Evolutionary conservation across 2,888 invertebrate species (phyloP), one percentile per base, ranked within the genome.

Genomic region (Metalampra italica): DNA sequence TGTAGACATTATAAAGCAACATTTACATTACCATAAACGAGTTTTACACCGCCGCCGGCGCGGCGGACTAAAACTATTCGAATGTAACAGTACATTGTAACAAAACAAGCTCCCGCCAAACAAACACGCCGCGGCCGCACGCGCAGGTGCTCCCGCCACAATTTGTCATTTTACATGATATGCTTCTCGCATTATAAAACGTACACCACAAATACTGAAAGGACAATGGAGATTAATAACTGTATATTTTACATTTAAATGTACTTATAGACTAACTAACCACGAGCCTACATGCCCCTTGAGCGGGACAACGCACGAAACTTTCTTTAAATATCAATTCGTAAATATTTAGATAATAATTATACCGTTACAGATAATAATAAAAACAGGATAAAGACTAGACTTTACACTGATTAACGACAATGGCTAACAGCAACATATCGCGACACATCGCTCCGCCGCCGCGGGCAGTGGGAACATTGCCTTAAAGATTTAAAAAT

Each of bases 1-100:
- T 82, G 82, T 90, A 89, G 85, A 90, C 87, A 87, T 87, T 80
- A 88, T 89, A 88, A 90, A 90, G 90, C 90, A 89, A 90, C 90
- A 90, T 89, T 88, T 85, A 88, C 83, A 86, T 85, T 85, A 85
- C 75, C 79, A 82, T 84, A 86, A 84, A 85, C 77, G 76, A 82
- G 83, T 84, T 79, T 75, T 62, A 71, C 71, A 68, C 77, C 79
- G 75, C 62, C 78, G 75, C 72, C 51, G 54, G 54, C 48, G 67
- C 71, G 72, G 65, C 75, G 68, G 74, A 68, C 77, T 72, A 77
- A 75, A 81, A 79, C 85, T 86, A 87, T 80, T 83, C 82, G 88
- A 90, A 89, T 89, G 90, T 90, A 87, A 85, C 82, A 89, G 87
- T 84, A 86, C 78, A 76, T 71, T 67, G 72, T 79, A 83, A 81